phyloP scores from a whole-genome alignment of 2,888 invertebrate genomes.

The Chaetoderma sp. region DNA sequence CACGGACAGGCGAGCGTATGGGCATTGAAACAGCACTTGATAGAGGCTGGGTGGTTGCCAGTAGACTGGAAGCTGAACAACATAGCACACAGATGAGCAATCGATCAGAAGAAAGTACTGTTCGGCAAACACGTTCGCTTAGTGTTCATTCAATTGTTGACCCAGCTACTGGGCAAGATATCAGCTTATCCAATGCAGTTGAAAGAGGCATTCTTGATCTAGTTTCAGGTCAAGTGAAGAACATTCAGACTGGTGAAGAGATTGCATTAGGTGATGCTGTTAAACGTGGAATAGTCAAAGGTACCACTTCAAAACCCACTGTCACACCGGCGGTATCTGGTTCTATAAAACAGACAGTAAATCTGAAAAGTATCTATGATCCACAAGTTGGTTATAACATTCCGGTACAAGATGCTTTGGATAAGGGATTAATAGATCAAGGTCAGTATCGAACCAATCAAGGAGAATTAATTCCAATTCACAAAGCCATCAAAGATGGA shows the following conservation, averaged over 20 bases:
- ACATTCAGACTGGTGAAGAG: constrained; percentile 40
- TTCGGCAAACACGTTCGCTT: constrained; percentile 34
- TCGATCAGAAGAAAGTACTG: background rate
- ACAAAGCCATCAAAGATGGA: constrained; percentile 36
- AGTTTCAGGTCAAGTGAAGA: constrained; percentile 24
- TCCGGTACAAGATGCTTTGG: constrained; percentile 76
- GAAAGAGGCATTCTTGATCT: constrained; percentile 23
- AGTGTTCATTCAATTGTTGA: constrained; percentile 45
- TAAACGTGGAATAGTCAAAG: constrained; percentile 52
- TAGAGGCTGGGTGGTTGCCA: constrained; percentile 81
- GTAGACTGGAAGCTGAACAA: background rate
- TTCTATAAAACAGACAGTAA: constrained; percentile 32
- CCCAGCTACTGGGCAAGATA: constrained; percentile 44
- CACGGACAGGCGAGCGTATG: constrained; percentile 64
- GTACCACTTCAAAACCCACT: constrained; percentile 2
- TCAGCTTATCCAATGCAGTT: constrained; percentile 69
- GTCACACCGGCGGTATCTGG: background rate
- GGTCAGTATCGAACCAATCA: constrained; percentile 49
- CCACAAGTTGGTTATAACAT: constrained; percentile 87
- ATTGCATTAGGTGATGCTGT: constrained; percentile 85
- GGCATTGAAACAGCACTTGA: constrained; percentile 87
- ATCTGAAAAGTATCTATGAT: constrained; percentile 46
- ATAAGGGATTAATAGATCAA: constrained; percentile 79
- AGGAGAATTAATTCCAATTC: constrained; percentile 41
- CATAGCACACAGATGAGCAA: background rate